Base-by-base conservation (phyloP, 1,140 invertebrate species). In the Wasmannia auropunctata region DNA sequence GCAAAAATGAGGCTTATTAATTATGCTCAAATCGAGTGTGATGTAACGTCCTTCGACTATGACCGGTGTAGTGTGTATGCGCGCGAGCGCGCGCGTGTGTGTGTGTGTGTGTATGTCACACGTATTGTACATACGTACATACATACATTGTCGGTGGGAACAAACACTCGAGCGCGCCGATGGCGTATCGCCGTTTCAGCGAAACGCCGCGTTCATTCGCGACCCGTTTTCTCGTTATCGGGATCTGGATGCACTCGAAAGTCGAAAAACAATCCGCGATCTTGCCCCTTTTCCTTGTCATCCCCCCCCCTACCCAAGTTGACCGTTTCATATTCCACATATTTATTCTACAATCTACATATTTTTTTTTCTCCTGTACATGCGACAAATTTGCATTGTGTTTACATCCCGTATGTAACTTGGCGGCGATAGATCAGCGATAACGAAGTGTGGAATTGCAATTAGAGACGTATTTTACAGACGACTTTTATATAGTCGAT, bases 11-110 rank as follows among this genome's bases (percentile, higher is more conserved):
- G 22, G 11, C n/a, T 75, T 8, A 28, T 77, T 77, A 76, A 77
- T 77, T 77, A 77, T 77, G 19, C 11, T 63, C 5, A 46, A 63
- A 62, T 46, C 25, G 40, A 16, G 28, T 60, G 28, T 60, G 37
- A n/a, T 31, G 34, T n/a, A 43, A 62, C 25, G 25, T 43, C 56
- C 58, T 77, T 77, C 75, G 75, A 77, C 75, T 63, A 31, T 77
- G 58, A 43, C 25, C 25, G 58, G 37, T 43, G 37, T 37, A 34
- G 34, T 5, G 10, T 11, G n/a, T n/a, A n/a, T n/a, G n/a, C n/a
- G n/a, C n/a, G n/a, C n/a, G n/a, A n/a, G n/a, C n/a, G n/a, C n/a
- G n/a, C n/a, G n/a, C n/a, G n/a, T n/a, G n/a, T n/a, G n/a, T n/a
- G n/a, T n/a, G n/a, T n/a, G n/a, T n/a, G n/a, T n/a, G 7, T n/a